Conservation (phyloP, 2,113 vertebrate genomes). For the Carassius auratus region DNA sequence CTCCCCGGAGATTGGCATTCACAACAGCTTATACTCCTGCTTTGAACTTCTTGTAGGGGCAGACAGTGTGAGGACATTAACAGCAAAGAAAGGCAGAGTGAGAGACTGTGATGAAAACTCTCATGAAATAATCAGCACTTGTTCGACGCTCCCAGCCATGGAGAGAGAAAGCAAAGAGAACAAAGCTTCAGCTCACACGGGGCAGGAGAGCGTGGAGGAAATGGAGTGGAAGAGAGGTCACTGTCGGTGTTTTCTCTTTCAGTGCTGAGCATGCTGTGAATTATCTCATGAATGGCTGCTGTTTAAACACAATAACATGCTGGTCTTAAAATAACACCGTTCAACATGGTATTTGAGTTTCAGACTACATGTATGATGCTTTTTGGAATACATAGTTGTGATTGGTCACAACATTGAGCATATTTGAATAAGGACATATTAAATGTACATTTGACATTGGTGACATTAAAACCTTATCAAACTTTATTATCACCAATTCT, state of each 20-base stretch:
- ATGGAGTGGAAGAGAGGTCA: constrained; percentile 30
- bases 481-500: no score
- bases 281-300: background rate
- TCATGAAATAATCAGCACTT: constrained; percentile 52
- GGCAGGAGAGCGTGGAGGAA: constrained; percentile 10
- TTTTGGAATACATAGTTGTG: background rate
- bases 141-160: constrained; percentile 29
- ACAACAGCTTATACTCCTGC: constrained; percentile 32
- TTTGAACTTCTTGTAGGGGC: constrained; percentile 38
- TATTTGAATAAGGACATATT: no score
- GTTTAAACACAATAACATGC: constrained; percentile 18
- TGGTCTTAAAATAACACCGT: background rate
- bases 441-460: no score
- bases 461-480: no score
- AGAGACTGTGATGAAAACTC: constrained; percentile 49
- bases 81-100: constrained; percentile 3
- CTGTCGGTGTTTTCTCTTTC: background rate
- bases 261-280: background rate
- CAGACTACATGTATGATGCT: background rate
- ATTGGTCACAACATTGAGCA: no score
- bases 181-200: constrained; percentile 33
- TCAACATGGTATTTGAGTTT: background rate
- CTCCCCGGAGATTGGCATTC: background rate
- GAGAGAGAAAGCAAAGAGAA: constrained; percentile 25
- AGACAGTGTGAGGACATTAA: constrained; percentile 2